Evolutionary conservation across 2,113 vertebrate species (phyloP).

Genomic region (Donacobius atricapilla): DNA sequence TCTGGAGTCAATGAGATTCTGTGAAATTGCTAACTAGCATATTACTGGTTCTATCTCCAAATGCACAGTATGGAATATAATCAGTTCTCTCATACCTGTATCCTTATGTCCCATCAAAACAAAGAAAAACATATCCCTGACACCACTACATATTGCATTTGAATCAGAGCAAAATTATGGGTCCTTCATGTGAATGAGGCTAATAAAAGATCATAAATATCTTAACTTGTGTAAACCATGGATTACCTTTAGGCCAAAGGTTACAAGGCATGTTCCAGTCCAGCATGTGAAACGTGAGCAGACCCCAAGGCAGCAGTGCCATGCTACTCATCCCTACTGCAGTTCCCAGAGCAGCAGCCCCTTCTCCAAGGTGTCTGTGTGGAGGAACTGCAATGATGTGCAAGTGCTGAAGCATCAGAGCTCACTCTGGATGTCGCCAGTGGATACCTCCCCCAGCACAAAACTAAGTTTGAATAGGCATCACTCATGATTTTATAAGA

Average conservation of each 20-base stretch:
- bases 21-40: neutral
- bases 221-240: neutral
- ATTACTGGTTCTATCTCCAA: neutral
- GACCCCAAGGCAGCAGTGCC: neutral
- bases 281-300: fast-evolving
- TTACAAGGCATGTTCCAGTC: neutral
- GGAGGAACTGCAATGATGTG: neutral
- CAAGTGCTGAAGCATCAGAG: neutral
- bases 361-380: neutral
- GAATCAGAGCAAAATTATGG: neutral
- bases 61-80: neutral
- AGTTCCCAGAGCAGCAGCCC: neutral
- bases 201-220: neutral
- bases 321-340: neutral
- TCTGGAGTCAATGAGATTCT: neutral
- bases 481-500: neutral
- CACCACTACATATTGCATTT: neutral
- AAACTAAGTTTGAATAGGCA: neutral
- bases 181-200: neutral
- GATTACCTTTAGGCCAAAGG: neutral
- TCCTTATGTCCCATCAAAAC: neutral
- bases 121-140: neutral
- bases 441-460: neutral
- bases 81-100: neutral
- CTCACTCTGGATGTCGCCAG: neutral